These are phyloP conservation scores for Drosophila ficusphila DNA, from an alignment of 1,140 invertebrate species.

Conservation along the genomic window DNA sequence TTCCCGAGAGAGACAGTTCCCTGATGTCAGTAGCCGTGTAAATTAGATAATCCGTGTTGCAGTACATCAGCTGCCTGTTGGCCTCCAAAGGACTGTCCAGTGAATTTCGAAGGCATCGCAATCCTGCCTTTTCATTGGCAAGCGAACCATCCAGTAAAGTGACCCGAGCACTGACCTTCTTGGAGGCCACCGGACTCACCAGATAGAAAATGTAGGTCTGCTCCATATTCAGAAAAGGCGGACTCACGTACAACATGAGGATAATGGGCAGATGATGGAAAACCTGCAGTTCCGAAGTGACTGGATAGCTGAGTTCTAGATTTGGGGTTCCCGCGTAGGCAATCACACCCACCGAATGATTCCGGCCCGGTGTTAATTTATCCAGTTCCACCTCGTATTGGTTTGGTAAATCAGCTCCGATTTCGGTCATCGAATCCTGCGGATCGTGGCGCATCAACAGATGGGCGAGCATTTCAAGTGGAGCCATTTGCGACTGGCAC, in stretches of 20 bases:
- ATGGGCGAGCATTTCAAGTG: constrained; percentile 5
- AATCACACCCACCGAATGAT: background rate
- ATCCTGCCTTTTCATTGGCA: background rate
- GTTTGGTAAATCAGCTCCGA: background rate
- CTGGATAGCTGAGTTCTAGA: background rate
- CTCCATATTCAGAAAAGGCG: background rate
- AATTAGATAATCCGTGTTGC: constrained; percentile 40
- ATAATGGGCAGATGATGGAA: constrained; percentile 1
- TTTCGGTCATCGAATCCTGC: constrained; percentile 4
- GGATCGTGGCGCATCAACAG: background rate
- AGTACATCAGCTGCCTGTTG: background rate
- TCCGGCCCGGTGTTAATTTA: background rate
- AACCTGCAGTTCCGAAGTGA: background rate
- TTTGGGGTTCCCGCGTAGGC: background rate
- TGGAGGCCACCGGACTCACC: constrained; percentile 2
- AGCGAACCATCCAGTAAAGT: background rate
- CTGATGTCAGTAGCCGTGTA: constrained; percentile 36
- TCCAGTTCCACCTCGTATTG: background rate
- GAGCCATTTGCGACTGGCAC: background rate
- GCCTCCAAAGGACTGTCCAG: background rate
- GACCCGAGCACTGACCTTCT: background rate
- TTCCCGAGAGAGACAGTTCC: constrained; percentile 2
- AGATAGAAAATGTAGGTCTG: background rate
- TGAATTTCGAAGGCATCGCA: background rate
- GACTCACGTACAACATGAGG: background rate